phyloP scores from a whole-genome alignment of 2,888 invertebrate genomes.

The Cerastoderma edule region DNA sequence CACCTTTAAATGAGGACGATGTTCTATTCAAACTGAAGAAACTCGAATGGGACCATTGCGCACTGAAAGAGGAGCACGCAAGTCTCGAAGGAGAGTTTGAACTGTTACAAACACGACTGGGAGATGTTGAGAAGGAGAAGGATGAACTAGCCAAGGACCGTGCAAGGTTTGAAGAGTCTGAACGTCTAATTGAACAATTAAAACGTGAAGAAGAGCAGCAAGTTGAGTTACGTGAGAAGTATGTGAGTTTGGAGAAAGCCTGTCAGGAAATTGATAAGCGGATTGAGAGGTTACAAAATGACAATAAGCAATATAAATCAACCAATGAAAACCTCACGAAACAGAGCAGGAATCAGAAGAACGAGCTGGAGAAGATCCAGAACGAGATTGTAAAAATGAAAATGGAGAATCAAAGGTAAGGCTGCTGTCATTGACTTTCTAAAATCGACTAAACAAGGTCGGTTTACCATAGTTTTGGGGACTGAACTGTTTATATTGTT shows the following conservation, averaged over 20 bases:
- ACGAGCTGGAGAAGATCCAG: constrained; percentile 42
- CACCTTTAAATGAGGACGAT: background rate
- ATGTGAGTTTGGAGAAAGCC: constrained; percentile 4
- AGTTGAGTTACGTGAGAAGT: constrained; percentile 8
- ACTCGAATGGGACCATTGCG: constrained; percentile 16
- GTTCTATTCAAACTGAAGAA: constrained; percentile 14
- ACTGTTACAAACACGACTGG: constrained; percentile 15
- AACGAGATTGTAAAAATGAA: constrained; percentile 44
- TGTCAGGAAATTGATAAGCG: constrained; percentile 29
- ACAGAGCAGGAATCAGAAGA: constrained; percentile 44
- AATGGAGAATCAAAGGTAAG: constrained; percentile 46
- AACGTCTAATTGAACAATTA: constrained; percentile 1
- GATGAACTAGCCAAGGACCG: constrained; percentile 4
- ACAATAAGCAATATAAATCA: constrained; percentile 33
- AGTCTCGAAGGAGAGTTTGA: constrained; percentile 7
- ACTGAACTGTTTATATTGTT: too few species aligned
- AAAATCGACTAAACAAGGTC: background rate
- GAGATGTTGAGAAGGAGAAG: constrained; percentile 15
- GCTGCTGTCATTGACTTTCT: too few species aligned
- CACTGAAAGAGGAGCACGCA: constrained; percentile 7
- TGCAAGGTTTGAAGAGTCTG: constrained; percentile 5
- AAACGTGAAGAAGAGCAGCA: constrained; percentile 18
- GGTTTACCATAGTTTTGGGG: background rate
- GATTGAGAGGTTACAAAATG: constrained; percentile 42
- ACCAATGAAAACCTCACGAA: constrained; percentile 37